These are phyloP conservation scores for Cosmia pyralina DNA, from an alignment of 2,888 invertebrate species.

Conservation along the genomic window DNA sequence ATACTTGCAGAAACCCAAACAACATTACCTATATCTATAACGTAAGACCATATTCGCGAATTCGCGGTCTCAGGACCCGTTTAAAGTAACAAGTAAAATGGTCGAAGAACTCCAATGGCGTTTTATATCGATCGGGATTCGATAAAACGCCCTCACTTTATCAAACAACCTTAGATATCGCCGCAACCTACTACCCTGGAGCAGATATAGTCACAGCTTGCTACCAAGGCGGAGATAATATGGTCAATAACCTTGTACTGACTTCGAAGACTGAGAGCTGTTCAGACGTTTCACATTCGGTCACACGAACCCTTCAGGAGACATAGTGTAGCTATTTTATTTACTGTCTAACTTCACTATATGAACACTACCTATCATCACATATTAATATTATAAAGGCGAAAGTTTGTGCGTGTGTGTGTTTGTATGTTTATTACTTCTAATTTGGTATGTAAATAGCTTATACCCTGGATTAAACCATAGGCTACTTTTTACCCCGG, in stretches of 20 bases:
- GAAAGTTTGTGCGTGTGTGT: no score
- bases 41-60: conserved; percentile 7
- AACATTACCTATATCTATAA: not conserved
- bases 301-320: conserved; percentile 27
- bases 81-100: conserved; percentile 51
- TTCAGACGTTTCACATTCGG: conserved; percentile 13
- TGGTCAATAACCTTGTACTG: conserved; percentile 43
- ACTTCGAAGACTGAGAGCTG: conserved; percentile 4
- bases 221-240: conserved; percentile 26
- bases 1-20: not conserved
- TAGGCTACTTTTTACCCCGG: no score
- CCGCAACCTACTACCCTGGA: conserved; percentile 34
- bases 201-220: conserved; percentile 32
- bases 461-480: no score
- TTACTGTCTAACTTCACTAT: not conserved
- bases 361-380: not conserved
- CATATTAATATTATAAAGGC: no score
- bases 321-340: no score
- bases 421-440: no score
- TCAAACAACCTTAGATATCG: conserved; percentile 57
- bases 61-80: conserved; percentile 19
- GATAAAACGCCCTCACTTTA: conserved; percentile 56
- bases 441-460: no score
- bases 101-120: conserved; percentile 15
- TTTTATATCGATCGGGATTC: conserved; percentile 41